Percentiles rank a stretch among this genome's conserved stretches.
Conservation (phyloP, 1,140 invertebrate genomes). For the Harpegnathos saltator region DNA sequence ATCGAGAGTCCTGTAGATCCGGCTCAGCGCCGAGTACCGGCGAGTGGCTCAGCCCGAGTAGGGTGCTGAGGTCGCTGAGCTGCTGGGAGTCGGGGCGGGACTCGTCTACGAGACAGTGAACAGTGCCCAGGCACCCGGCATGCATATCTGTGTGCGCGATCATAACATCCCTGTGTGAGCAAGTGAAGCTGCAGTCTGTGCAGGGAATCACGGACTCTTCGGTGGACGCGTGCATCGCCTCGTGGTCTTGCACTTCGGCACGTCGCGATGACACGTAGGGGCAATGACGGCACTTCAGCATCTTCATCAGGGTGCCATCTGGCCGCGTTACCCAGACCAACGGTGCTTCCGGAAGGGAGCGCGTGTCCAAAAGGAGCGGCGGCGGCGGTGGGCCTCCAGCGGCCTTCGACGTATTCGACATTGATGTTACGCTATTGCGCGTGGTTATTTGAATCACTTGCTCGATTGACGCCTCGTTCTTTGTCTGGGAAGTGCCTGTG, state of each 20-base stretch:
- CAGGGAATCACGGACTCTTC: constrained; percentile 86
- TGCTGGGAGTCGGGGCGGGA: constrained; percentile 88
- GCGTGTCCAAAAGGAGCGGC: constrained; percentile 83
- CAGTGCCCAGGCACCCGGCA: constrained; percentile 89
- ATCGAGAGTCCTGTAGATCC: constrained; percentile 77
- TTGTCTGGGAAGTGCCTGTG: constrained; percentile 40
- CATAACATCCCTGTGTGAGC: constrained; percentile 91
- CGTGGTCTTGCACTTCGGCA: constrained; percentile 94
- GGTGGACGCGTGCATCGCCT: constrained; percentile 91
- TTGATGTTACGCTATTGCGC: constrained; percentile 60
- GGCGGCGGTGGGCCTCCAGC: constrained; percentile 76
- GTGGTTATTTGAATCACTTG: constrained; percentile 68
- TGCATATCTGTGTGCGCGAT: constrained; percentile 93
- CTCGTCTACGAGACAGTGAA: constrained; percentile 90
- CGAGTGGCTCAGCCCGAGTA: constrained; percentile 76
- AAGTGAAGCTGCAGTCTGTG: constrained; percentile 93
- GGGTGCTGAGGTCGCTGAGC: constrained; percentile 86
- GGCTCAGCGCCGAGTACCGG: constrained; percentile 78
- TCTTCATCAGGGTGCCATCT: constrained; percentile 91
- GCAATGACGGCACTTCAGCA: constrained; percentile 94
- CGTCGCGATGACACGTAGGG: constrained; percentile 93
- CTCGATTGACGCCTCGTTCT: constrained; percentile 57
- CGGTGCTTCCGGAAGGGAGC: constrained; percentile 86
- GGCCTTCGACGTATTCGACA: constrained; percentile 55
- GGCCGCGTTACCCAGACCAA: constrained; percentile 90